Base-by-base conservation (phyloP, 1,140 invertebrate species). In the Odontomachus brunneus region DNA sequence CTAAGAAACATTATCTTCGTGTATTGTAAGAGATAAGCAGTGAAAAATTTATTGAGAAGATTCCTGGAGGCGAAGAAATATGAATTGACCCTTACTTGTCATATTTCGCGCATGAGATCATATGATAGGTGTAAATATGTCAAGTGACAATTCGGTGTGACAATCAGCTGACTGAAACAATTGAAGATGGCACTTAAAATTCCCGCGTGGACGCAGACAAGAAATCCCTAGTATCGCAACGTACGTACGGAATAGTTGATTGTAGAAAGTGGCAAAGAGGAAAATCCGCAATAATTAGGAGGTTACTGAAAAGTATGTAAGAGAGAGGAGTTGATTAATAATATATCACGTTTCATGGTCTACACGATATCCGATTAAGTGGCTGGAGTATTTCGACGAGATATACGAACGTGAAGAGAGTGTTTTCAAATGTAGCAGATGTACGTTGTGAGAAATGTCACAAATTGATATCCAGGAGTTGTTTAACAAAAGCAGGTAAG, bases 381-480 rank as follows among this genome's bases (percentile, higher is more conserved):
- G 29, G 26, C 38, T 72, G 60, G 3, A 51, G 49, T 57, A 75
- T 66, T 48, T 33, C 26, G 66, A 62, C 51, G 14, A 80, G 69
- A 83, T 76, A 88, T 7, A 44, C 29, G 57, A 38, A 53, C 66
- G 65, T 38, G 11, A 71, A 80, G 62, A 57, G 57, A 81, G 22
- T 57, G 65, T n/a, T 75, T 80, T 85, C 49, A 38, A 72, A 80
- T 80, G 86, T 91, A 91, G 92, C 92, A 93, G 91, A 93, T 93
- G 92, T 91, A 91, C 91, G 82, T 90, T 90, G 90, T 92, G 86
- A 93, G 91, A 94, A 91, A 94, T 93, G 93, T 92, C 93, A 93
- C 92, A 93, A 92, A 93, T 93, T 92, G 92, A 94, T 88, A 91
- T 93, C 19, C 92, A 93, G 88, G 88, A 91, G 85, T 87, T 94